These are phyloP conservation scores for Tethea ocularis DNA, from an alignment of 2,888 invertebrate species.

Conservation along the genomic window DNA sequence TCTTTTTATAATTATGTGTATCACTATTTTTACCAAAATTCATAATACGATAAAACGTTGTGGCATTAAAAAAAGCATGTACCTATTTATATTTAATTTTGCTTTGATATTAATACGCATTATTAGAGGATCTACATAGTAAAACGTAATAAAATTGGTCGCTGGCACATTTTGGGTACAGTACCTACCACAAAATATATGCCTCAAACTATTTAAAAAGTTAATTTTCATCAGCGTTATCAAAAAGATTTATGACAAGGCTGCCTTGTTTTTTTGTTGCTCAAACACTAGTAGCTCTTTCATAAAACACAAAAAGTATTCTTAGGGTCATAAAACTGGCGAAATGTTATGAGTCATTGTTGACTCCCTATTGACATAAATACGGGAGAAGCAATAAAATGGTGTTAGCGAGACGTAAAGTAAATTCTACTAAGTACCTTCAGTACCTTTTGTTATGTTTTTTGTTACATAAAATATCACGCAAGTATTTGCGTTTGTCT, in stretches of 20 bases:
- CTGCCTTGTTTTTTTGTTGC: slow-evolving; percentile 25
- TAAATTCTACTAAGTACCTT: slow-evolving; percentile 46
- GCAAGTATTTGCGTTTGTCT: slow-evolving; percentile 42
- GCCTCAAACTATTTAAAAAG: not conserved
- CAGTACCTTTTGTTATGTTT: slow-evolving; percentile 44
- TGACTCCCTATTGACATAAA: slow-evolving; percentile 59
- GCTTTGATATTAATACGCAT: too few species aligned
- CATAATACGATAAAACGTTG: too few species aligned
- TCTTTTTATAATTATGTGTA: too few species aligned
- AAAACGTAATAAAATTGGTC: too few species aligned
- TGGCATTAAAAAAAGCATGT: too few species aligned
- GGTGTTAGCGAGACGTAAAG: slow-evolving; percentile 46
- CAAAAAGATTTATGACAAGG: slow-evolving; percentile 26
- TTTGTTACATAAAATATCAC: slow-evolving; percentile 43
- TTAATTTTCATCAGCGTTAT: slow-evolving; percentile 7
- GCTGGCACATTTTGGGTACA: too few species aligned
- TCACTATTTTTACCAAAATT: too few species aligned
- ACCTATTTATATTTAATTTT: too few species aligned
- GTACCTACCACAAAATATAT: not conserved
- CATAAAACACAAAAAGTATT: slow-evolving; percentile 37
- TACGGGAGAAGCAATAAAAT: slow-evolving; percentile 54
- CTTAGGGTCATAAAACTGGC: slow-evolving; percentile 50
- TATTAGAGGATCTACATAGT: too few species aligned
- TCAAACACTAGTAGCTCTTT: slow-evolving; percentile 38
- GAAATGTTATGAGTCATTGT: slow-evolving; percentile 66